Base-by-base conservation (phyloP, 2,113 vertebrate species). In the Platysternon megacephalum region DNA sequence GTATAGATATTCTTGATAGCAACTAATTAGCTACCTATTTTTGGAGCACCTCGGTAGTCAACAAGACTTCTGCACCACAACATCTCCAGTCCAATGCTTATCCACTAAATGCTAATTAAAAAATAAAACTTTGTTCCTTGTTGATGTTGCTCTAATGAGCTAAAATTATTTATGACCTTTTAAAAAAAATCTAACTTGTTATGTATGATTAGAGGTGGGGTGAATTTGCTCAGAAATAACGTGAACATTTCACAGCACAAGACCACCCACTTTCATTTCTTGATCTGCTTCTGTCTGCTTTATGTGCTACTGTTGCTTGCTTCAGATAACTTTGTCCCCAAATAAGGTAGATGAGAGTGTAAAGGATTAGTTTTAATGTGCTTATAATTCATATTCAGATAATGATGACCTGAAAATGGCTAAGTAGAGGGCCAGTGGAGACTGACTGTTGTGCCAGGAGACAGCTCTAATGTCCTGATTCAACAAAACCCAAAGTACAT, bases 1-100 rank as follows among this genome's bases (percentile, higher is more conserved):
- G 49, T 19, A 51, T 80, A 76, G 61, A 2, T 72, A 65, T 90
- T 94, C 52, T 46, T 58, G 79, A 92, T 82, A 84, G 28, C 55
- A 72, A 83, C 80, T 87, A 97, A 90, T 92, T 72, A 79, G 78
- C 84, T 88, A 58, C 83, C 11, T 48, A 49, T 94, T 94, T 88
- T 92, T 85, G 85, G 88, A 93, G 91, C 56, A 81, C 78, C 82
- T 94, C 53, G 2, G 94, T 97, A 96, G 89, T 72, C 0, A 1
- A 90, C 52, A 11, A 72, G 94, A 80, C 89, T 49, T 53, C 76
- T 68, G 58, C 74, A 55, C 55, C 53, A 46, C 42, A 3, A 11
- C 3, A 0, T 76, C 85, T 91, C 68, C 82, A 56, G 76, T 84
- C 83, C 65, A 82, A 61, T 52, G 46, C 83, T 82, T 58, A 56